These are phyloP conservation scores for Falcaria lacertinaria DNA, from an alignment of 2,888 invertebrate genomes.

Conservation along the genomic window DNA sequence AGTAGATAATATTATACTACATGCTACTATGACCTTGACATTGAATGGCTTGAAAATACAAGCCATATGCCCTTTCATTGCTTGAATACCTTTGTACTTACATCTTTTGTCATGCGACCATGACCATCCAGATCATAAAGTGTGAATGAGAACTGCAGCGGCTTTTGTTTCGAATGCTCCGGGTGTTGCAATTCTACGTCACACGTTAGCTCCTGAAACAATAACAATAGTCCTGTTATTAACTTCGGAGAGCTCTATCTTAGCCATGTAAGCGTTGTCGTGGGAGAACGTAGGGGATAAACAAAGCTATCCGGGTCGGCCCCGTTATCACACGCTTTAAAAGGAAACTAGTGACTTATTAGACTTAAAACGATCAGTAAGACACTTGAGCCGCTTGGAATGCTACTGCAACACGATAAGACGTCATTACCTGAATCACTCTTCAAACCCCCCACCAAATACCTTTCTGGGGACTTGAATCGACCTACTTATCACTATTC, in stretches of 20 bases:
- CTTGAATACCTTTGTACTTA: slow-evolving; percentile 65
- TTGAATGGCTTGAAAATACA: too few relatives aligned
- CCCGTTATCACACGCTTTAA: slow-evolving; percentile 65
- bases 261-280: too few relatives aligned
- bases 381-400: slow-evolving; percentile 42
- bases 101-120: slow-evolving; percentile 95
- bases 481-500: too few relatives aligned
- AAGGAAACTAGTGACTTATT: slow-evolving; percentile 71
- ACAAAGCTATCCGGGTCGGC: slow-evolving; percentile 30
- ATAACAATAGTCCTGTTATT: too few relatives aligned
- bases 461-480: too few relatives aligned
- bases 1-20: too few relatives aligned
- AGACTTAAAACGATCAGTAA: slow-evolving; percentile 57
- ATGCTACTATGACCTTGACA: too few relatives aligned
- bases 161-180: slow-evolving; percentile 83
- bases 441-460: too few relatives aligned
- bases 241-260: not conserved
- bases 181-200: slow-evolving; percentile 93
- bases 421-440: too few relatives aligned
- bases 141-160: slow-evolving; percentile 90
- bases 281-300: too few relatives aligned
- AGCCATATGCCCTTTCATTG: too few relatives aligned
- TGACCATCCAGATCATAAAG: slow-evolving; percentile 95
- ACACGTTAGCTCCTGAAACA: slow-evolving; percentile 89
- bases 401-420: slow-evolving; percentile 32